Evolutionary conservation across 2,797 vertebrate genomes (phyloP).

Genomic region (Natrix natrix): DNA sequence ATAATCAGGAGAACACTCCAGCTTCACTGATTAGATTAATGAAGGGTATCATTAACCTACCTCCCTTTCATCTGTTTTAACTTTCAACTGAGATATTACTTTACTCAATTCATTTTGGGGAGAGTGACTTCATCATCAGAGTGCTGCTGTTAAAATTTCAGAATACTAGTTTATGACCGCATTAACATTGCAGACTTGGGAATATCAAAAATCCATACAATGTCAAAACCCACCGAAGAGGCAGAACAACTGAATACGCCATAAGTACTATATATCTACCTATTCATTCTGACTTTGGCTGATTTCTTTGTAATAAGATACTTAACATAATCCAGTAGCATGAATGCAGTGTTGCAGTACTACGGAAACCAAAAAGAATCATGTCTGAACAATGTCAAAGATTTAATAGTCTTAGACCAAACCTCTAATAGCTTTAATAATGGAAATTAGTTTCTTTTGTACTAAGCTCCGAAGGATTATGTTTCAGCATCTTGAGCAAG

Average conservation of each 20-base stretch:
- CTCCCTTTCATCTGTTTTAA: background rate
- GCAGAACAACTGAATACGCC: background rate
- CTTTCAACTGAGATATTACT: background rate
- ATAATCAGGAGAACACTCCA: background rate
- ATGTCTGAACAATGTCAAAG: background rate
- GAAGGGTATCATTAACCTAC: background rate
- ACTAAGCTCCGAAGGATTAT: background rate
- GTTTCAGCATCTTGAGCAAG: background rate
- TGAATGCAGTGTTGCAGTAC: background rate
- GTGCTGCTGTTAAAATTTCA: background rate
- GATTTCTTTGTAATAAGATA: background rate
- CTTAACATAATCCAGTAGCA: background rate
- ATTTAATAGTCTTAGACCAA: background rate
- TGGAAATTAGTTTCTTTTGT: background rate
- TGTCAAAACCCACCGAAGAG: background rate
- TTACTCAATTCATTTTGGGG: background rate
- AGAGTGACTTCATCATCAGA: background rate
- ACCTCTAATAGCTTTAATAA: background rate
- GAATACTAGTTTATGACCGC: background rate
- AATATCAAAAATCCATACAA: background rate
- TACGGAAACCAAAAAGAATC: background rate
- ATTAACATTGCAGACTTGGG: background rate
- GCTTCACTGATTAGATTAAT: background rate
- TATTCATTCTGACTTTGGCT: background rate
- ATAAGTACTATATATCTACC: background rate